Base-by-base conservation (phyloP, 2,797 vertebrate genomes). In the Typhlichthys subterraneus region DNA sequence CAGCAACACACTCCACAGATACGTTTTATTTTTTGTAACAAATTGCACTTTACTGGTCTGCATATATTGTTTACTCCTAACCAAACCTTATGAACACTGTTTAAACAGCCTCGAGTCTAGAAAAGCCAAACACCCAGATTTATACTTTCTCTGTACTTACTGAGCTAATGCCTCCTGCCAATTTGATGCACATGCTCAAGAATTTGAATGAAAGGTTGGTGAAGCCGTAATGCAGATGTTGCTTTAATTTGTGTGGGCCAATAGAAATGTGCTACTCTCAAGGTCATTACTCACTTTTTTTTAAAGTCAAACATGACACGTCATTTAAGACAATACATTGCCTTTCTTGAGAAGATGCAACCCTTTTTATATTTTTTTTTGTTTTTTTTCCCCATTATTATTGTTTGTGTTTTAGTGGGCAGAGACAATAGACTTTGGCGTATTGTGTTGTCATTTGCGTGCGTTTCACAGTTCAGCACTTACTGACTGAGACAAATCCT, bases 401-500 rank as follows among this genome's bases (percentile, higher is more conserved):
- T 12, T 45, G 5, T 52, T 17, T 9, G 3, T 7, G 50, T 48
- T 48, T 12, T 53, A 6, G 54, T 12, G 57, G 54, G 75, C 74
- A 70, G 59, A 73, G 87, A 87, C 83, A 90, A 85, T 82, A 84
- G 76, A 85, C 63, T 79, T 59, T 73, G 73, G 86, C 76, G 80
- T 74, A 87, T 79, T 78, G 69, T 84, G 83, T 80, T 87, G 79
- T 81, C 77, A 85, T 91, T 89, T 84, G 77, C 73, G 89, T 86
- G 67, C 84, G 73, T 88, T 91, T 80, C 84, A 61, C 76, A 51
- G 72, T 65, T 75, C 76, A 79, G 79, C 79, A 84, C 82, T 86
- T 87, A 78, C 70, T 77, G 75, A 67, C 87, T 83, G 80, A 90
- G 87, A 90, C 85, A 92, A 93, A 91, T 89, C 88, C 88, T 70